Conservation (phyloP, 92 coral and sea anemone species). For the Virgularia gustaviana region DNA sequence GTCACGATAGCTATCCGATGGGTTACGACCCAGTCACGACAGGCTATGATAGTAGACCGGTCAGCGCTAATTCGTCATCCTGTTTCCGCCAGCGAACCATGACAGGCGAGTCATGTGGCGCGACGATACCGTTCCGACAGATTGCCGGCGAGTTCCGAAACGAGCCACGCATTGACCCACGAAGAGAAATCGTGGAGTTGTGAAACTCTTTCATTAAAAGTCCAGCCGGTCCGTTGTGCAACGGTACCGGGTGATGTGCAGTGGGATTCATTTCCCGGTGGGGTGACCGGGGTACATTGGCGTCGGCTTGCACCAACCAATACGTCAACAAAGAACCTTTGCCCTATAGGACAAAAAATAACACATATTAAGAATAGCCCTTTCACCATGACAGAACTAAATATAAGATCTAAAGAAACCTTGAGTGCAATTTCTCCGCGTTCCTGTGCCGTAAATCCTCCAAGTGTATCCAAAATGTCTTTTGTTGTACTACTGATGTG, state of each 20-base stretch:
- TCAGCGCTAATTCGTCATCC: conserved; percentile 19
- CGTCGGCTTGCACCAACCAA: conserved; percentile 40
- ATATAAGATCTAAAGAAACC: too few species aligned
- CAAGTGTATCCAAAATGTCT: conserved; percentile 63
- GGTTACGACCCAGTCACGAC: too few species aligned
- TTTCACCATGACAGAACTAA: too few species aligned
- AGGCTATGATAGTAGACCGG: neutral
- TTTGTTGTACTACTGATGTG: conserved; percentile 82
- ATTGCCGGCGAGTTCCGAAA: conserved; percentile 40
- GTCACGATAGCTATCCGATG: too few species aligned
- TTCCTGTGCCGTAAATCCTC: conserved; percentile 66
- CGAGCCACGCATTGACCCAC: conserved; percentile 29
- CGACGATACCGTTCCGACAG: conserved; percentile 23
- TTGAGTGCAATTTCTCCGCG: conserved; percentile 76
- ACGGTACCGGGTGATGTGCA: neutral
- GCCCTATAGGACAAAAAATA: conserved; percentile 31
- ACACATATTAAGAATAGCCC: neutral
- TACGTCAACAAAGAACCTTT: conserved; percentile 48
- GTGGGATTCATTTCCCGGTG: conserved; percentile 24
- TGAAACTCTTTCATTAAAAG: conserved; percentile 6
- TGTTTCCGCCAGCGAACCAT: conserved; percentile 30
- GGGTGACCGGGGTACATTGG: conserved; percentile 25
- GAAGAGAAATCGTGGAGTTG: conserved; percentile 10
- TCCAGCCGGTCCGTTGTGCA: conserved; percentile 7
- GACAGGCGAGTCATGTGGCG: conserved; percentile 11